Percentiles rank a stretch among this genome's conserved stretches.
These are phyloP conservation scores for Ectemnius continuus DNA, from an alignment of 2,888 invertebrate genomes.

Conservation along the genomic window DNA sequence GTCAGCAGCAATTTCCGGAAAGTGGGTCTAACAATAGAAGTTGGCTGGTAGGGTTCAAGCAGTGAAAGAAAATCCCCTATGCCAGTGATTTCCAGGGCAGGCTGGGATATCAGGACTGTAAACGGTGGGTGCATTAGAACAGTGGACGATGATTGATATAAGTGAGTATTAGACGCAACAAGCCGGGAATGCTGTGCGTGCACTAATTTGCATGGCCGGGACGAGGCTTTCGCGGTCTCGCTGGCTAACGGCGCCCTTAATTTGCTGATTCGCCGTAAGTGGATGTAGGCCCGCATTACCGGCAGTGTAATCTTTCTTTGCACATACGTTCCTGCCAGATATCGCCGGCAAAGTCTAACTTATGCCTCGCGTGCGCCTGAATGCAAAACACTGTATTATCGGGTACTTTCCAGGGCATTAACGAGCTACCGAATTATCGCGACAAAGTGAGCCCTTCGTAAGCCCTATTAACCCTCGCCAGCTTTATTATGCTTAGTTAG, in stretches of 20 bases:
- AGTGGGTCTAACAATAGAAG: too few relatives aligned
- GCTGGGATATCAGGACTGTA: too few relatives aligned
- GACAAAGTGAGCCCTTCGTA: background rate
- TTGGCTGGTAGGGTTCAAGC: too few relatives aligned
- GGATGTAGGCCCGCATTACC: constrained; percentile 6
- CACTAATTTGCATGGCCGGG: background rate
- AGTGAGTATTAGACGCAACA: constrained; percentile 35
- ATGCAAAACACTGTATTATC: constrained; percentile 20
- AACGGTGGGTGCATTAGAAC: too few relatives aligned
- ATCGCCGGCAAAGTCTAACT: constrained; percentile 5
- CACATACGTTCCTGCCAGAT: background rate
- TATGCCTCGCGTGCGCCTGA: constrained; percentile 11
- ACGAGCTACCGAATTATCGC: background rate
- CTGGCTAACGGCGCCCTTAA: background rate
- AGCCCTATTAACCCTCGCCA: background rate
- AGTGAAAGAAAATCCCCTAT: too few relatives aligned
- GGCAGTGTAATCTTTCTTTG: constrained; percentile 14
- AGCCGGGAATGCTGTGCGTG: constrained; percentile 1
- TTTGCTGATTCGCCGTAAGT: background rate
- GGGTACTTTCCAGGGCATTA: constrained; percentile 10
- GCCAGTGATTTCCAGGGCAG: too few relatives aligned
- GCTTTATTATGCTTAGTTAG: too few relatives aligned
- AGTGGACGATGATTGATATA: constrained; percentile 32
- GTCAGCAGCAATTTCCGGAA: too few relatives aligned
- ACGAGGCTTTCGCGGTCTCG: background rate